A percentile compares a stretch with the other conserved stretches of the same genome.
These are phyloP conservation scores for Phoxinus phoxinus DNA, from an alignment of 2,113 vertebrate genomes.

Conservation along the genomic window DNA sequence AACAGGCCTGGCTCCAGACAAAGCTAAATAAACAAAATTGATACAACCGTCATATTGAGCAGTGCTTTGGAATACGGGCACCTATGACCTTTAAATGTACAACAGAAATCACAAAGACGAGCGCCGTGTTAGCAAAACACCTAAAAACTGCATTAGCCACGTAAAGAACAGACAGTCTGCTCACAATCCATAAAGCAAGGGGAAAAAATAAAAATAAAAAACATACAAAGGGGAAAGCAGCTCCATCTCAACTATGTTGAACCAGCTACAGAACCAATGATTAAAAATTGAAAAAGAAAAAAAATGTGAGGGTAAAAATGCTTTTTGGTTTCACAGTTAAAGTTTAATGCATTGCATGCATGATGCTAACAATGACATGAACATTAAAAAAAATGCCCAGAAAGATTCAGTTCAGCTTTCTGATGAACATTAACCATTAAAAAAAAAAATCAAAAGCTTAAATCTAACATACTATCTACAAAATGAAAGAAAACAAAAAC, in stretches of 20 bases:
- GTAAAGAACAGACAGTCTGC: background rate
- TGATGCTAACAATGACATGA: constrained; percentile 46
- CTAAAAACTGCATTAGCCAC: constrained; percentile 31
- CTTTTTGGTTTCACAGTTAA: constrained; percentile 57
- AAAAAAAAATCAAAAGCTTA: background rate
- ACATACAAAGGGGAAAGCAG: background rate
- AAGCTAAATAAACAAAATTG: constrained; percentile 33
- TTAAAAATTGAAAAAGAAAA: constrained; percentile 8
- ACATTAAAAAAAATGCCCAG: constrained; percentile 46
- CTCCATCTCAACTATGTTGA: background rate
- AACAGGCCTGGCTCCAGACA: constrained; percentile 16
- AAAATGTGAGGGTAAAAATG: background rate
- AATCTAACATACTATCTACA: constrained; percentile 31
- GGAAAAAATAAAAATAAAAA: background rate
- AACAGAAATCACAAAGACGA: constrained; percentile 48
- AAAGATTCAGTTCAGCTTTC: constrained; percentile 16
- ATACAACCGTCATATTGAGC: constrained; percentile 40
- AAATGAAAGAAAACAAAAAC: background rate
- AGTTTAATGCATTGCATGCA: constrained; percentile 51
- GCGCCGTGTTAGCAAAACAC: constrained; percentile 20
- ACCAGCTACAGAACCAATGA: constrained; percentile 9
- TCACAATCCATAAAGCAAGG: constrained; percentile 2
- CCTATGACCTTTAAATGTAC: constrained; percentile 49
- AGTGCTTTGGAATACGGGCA: constrained; percentile 39
- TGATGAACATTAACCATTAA: constrained; percentile 38